Base-by-base conservation (phyloP, 2,888 invertebrate genomes). In the Odontothrips loti region DNA sequence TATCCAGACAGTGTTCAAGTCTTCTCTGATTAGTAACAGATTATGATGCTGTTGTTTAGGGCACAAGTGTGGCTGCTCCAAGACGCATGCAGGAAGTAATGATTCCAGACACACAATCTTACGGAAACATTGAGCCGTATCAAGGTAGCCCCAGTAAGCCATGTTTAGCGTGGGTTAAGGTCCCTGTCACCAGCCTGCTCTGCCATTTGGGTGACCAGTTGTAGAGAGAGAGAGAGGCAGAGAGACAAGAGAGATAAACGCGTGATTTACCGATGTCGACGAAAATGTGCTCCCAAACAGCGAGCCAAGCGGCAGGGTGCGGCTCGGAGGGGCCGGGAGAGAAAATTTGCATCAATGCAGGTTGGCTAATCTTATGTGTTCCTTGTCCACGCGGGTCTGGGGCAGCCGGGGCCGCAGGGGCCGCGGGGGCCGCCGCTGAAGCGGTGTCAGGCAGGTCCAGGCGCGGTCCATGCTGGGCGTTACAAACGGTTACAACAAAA, bases 321-420 rank as follows among this genome's bases (percentile, higher is more conserved):
- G 58, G 58, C 58, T 17, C 58, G 58, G 51, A 11, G 51, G 51
- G 3, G 27, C 68, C 23, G 8, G 68, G 23, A 8, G 68, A 27
- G 23, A 12, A 27, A 75, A 75, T 75, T 75, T 27, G 68, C 68
- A 75, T 75, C 23, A 75, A 75, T 75, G 68, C 68, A 75, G 68
- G 68, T 75, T 75, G 27, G 68, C 68, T 75, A 75, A 75, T 75
- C 68, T 75, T 23, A 27, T 75, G 27, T 75, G 68, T 75, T 75
- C 68, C 68, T 75, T 75, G 23, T 27, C 27, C 68, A 27, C 8
- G 27, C 68, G 68, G 34, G 34, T 43, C 34, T 43, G 34, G n/a
- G n/a, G n/a, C n/a, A n/a, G n/a, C n/a, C 51, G 51, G 6, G 51
- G 58, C 58, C 58, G 58, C 58, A 8, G 4, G 58, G 17, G 58